A percentile compares a stretch with the other conserved stretches of the same genome.
These are phyloP conservation scores for Vimba vimba DNA, from an alignment of 2,113 vertebrate species.

Conservation along the genomic window DNA sequence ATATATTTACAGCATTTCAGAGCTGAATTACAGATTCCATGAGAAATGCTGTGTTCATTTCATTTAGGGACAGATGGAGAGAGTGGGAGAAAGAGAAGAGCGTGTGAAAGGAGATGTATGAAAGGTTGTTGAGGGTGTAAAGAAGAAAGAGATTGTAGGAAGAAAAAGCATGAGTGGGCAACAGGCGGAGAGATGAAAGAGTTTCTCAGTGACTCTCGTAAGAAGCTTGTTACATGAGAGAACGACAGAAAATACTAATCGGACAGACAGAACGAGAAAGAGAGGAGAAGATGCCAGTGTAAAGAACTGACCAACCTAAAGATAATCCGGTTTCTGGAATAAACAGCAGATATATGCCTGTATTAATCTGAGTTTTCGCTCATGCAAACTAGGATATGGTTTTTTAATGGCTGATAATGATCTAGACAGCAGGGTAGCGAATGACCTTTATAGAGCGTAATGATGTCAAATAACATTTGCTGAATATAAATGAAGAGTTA, in stretches of 20 bases:
- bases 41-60: neutral
- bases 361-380: neutral
- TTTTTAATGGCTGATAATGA: too few species aligned
- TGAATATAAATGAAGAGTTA: neutral
- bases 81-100: conserved; percentile 45
- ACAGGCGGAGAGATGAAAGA: conserved; percentile 15
- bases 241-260: neutral
- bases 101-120: neutral
- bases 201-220: neutral
- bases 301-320: too few species aligned
- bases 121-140: conserved; percentile 15
- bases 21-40: neutral
- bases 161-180: conserved; percentile 15
- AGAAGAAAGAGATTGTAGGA: conserved; percentile 8
- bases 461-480: neutral
- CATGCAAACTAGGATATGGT: neutral
- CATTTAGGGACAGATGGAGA: neutral
- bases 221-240: neutral
- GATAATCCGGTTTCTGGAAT: neutral
- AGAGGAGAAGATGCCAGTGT: too few species aligned
- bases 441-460: neutral
- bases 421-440: neutral
- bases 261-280: neutral
- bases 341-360: neutral
- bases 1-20: neutral